Percentiles rank a stretch among this genome's conserved stretches.
Conservation (phyloP, 2,888 invertebrate species). For the Sminthurinus aureus region DNA sequence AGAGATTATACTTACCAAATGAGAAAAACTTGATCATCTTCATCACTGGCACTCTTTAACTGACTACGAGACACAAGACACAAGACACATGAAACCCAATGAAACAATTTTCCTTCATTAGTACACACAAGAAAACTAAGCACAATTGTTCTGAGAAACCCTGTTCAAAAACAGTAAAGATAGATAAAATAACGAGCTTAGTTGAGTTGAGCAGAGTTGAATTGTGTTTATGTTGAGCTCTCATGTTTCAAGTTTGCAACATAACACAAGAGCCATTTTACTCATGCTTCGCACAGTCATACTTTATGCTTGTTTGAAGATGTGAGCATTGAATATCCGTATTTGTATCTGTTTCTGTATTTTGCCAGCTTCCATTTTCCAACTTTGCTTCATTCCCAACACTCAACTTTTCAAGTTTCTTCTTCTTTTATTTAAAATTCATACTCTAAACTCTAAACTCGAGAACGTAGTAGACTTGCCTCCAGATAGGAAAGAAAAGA, state of each 20-base stretch:
- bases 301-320: background rate
- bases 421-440: background rate
- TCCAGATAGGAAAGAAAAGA: background rate
- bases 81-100: conserved; percentile 14
- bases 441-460: background rate
- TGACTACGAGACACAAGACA: background rate
- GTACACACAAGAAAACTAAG: background rate
- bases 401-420: background rate
- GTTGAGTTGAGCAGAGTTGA: too few species aligned
- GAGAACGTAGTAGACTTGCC: background rate
- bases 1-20: too few species aligned
- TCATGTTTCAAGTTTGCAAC: background rate
- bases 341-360: too few species aligned
- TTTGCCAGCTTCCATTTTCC: background rate
- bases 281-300: background rate
- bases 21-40: conserved; percentile 14
- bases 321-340: too few species aligned
- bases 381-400: background rate
- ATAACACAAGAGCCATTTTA: background rate
- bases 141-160: background rate
- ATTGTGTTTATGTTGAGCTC: too few species aligned
- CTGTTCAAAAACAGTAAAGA: background rate
- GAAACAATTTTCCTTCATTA: conserved; percentile 6
- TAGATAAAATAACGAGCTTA: background rate
- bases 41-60: too few species aligned